Evolutionary conservation across 2,888 invertebrate genomes (phyloP), one percentile per base, ranked within the genome.

Genomic region (Nephrotoma appendiculata): DNA sequence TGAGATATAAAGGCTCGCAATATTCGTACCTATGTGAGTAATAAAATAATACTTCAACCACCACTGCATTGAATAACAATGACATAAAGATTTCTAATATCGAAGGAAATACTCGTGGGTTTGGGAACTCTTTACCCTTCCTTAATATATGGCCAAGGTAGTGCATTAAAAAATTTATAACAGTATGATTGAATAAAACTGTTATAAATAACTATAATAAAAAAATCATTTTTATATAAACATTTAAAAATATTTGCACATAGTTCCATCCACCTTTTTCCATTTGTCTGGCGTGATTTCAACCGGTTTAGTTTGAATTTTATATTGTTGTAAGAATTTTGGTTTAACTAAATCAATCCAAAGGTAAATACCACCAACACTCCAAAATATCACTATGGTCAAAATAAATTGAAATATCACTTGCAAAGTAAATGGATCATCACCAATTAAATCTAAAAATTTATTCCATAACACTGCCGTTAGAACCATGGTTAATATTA

Each of bases 241-340:
- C 41, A n/a, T 84, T 42, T 5, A 5, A 45, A 41, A 86, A 7
- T 7, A 83, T 44, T n/a, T 41, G 15, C 6, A 9, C 2, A 42
- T 41, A 12, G n/a, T 52, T 31, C n/a, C 41, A 48, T 6, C 6
- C 42, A 57, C 43, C 48, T 86, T 83, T 43, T 11, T 31, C 83
- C 83, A 11, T 86, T 11, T n/a, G 15, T 45, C n/a, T 19, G 12
- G 1, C 45, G 44, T 83, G 15, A 43, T 15, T 89, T 95, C 95
- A 90, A 96, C 96, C 87, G 95, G 95, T 41, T 96, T 95, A 4
- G 95, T 95, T 90, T 97, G 97, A 88, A 96, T 94, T 92, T 97
- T 97, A 91, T 97, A 97, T 89, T 94, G 93, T 86, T 95, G 92
- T 87, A 96, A 90, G 88, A 93, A 94, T 9, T 93, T 92, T 15